Evolutionary conservation across 1,140 invertebrate species (phyloP), one percentile per base, ranked within the genome.

Genomic region (Nasonia giraulti): DNA sequence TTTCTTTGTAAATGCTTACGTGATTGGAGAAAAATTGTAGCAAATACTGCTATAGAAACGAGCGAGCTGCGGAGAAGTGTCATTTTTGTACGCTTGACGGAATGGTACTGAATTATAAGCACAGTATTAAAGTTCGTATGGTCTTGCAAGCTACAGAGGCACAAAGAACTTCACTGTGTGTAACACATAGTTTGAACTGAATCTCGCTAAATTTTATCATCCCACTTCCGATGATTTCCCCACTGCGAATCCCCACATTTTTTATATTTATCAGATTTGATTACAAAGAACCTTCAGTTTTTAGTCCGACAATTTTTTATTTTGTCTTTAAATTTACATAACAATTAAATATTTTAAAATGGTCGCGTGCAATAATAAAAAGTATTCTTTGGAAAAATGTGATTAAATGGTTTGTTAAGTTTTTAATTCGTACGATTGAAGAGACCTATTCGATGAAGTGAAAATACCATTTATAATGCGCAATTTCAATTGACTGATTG

Each of bases 161-260:
- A 75, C 31, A 75, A 75, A 37, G 73, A 40, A 75, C 37, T 37
- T 40, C 12, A 40, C 31, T 40, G 69, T 71, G 69, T 75, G 69
- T 75, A 40, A 11, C 37, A 44, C 8, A 31, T n/a, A 75, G 37
- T 44, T 14, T 75, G 40, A 44, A n/a, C 20, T 75, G 31, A 31
- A 71, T 66, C 68, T 71, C 55, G n/a, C 31, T 6, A 44, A 37
- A 75, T 75, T 37, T 75, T 75, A 75, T 75, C 73, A 75, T 75
- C 37, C 20, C 73, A 75, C 73, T 75, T 75, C 73, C 73, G 73
- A 75, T 44, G 73, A 37, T 75, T 37, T 44, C 69, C 7, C 69
- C 17, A 71, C 69, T 31, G 69, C 31, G 69, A 71, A 62, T n/a
- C 27, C 27, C 27, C 20, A 62, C 55, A 7, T n/a, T 62, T 62